A percentile compares a stretch with the other conserved stretches of the same genome.
These are phyloP conservation scores for Eulemur macaco DNA, from an alignment of 2,113 vertebrate genomes.

Conservation along the genomic window DNA sequence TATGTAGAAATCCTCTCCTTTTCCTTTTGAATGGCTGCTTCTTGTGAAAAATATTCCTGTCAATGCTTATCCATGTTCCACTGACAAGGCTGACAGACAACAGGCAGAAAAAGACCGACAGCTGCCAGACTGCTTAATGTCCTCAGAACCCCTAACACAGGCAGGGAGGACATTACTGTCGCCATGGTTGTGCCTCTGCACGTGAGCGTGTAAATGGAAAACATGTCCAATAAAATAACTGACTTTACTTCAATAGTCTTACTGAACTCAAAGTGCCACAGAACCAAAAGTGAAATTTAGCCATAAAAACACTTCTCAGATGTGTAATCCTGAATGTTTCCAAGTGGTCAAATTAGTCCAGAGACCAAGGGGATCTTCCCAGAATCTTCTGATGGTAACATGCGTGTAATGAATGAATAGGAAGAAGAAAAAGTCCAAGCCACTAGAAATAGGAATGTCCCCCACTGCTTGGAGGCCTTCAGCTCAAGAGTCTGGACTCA, in stretches of 20 bases:
- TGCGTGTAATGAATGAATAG: neutral
- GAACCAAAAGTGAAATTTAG: neutral
- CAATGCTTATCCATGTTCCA: neutral
- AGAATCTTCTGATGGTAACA: neutral
- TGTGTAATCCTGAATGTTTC: neutral
- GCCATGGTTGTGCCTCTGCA: accelerated
- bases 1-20: neutral
- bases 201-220: neutral
- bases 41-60: neutral
- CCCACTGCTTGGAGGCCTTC: accelerated
- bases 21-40: neutral
- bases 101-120: neutral
- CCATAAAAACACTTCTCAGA: neutral
- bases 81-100: neutral
- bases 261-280: neutral
- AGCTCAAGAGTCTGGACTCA: neutral
- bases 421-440: neutral
- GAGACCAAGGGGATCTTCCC: neutral
- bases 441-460: neutral
- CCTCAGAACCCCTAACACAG: neutral
- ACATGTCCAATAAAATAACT: neutral
- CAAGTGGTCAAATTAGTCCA: neutral
- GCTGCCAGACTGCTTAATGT: neutral
- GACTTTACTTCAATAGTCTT: neutral
- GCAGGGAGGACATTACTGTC: no score